A percentile compares a stretch with the other conserved stretches of the same genome.
Conservation (phyloP, 2,113 vertebrate species). For the Platysteira castanea region DNA sequence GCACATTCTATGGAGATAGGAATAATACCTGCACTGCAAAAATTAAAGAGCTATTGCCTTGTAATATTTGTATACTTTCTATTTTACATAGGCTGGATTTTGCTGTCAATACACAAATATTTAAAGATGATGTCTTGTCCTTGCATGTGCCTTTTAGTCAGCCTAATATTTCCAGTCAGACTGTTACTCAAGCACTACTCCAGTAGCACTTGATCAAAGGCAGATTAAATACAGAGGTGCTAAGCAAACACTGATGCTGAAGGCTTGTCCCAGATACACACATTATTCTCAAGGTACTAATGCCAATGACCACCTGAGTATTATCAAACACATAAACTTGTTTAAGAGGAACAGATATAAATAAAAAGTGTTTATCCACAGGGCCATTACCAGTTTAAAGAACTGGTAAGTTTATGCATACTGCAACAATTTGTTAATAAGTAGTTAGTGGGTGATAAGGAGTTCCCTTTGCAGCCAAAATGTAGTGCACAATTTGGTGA, state of each 20-base stretch:
- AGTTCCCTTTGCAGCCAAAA: neutral
- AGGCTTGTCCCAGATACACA: neutral
- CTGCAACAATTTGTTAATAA: neutral
- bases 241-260: neutral
- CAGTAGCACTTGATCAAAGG: neutral
- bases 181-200: neutral
- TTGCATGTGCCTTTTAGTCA: neutral
- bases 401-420: neutral
- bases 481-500: neutral
- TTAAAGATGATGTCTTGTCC: slow-evolving; percentile 52
- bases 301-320: neutral
- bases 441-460: neutral
- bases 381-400: neutral
- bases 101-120: slow-evolving; percentile 30
- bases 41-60: slow-evolving; percentile 14
- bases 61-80: slow-evolving; percentile 61
- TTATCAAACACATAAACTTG: neutral
- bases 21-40: slow-evolving; percentile 5
- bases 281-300: neutral
- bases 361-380: neutral
- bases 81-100: slow-evolving; percentile 38
- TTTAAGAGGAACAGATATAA: neutral
- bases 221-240: neutral
- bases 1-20: neutral
- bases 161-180: neutral